These are phyloP conservation scores for Chrysotoxum bicinctum DNA, from an alignment of 2,888 invertebrate species.

Conservation along the genomic window DNA sequence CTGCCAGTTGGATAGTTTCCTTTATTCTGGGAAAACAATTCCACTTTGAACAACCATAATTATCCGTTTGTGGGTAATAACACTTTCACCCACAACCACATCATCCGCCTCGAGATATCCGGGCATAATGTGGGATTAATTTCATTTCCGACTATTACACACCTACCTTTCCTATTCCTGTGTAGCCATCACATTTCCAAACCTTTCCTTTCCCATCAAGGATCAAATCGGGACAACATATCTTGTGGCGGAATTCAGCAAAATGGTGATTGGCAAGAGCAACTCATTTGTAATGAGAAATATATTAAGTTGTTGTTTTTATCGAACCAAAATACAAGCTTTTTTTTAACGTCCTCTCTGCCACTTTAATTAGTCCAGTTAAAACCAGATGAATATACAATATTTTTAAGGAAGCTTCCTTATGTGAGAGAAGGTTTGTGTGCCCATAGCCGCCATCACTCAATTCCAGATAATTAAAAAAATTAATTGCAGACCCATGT, in stretches of 20 bases:
- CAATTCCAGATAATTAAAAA: constrained; percentile 45
- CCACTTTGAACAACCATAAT: constrained; percentile 40
- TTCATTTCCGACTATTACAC: constrained; percentile 56
- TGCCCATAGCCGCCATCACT: constrained; percentile 3
- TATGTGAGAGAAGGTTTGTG: not conserved
- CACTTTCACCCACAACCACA: constrained; percentile 2
- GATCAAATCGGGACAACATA: not conserved
- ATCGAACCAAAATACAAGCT: not conserved
- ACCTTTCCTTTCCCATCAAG: not conserved
- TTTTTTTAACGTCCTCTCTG: not conserved
- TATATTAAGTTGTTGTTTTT: not conserved
- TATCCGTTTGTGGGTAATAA: constrained; percentile 28
- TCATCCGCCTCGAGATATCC: not conserved
- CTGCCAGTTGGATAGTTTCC: not conserved
- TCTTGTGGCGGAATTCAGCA: not conserved
- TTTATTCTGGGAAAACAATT: not conserved
- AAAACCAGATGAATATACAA: constrained; percentile 28
- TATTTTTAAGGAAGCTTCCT: not conserved
- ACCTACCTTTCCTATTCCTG: not conserved
- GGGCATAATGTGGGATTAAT: constrained; percentile 18
- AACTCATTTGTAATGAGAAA: constrained; percentile 2
- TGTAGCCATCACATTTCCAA: no score
- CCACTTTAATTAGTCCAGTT: not conserved
- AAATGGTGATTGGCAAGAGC: not conserved
- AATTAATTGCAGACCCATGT: constrained; percentile 37